These are phyloP conservation scores for Enhydra lutris DNA, from an alignment of 2,113 vertebrate species.

Conservation along the genomic window DNA sequence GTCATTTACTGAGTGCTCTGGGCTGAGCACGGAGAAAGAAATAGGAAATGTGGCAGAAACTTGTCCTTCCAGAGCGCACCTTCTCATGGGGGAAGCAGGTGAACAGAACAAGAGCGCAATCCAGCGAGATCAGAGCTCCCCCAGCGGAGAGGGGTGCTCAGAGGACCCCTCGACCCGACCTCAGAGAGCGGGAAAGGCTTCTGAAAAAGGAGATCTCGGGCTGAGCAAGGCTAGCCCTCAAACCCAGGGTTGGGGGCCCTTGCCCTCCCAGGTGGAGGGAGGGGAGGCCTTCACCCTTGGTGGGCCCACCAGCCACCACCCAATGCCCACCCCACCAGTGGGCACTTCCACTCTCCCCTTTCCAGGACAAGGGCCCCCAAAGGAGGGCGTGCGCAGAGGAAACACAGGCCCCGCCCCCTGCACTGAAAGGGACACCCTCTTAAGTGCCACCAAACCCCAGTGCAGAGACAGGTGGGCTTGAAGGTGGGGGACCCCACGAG, in stretches of 20 bases:
- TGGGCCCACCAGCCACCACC: neutral
- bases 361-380: neutral
- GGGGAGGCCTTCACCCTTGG: neutral
- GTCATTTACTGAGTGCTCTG: neutral
- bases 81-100: neutral
- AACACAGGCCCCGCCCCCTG: neutral
- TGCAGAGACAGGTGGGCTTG: neutral
- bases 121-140: accelerated
- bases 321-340: accelerated
- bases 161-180: neutral
- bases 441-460: neutral
- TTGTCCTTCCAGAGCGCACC: accelerated
- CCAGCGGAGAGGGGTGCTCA: accelerated
- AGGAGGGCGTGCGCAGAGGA: neutral
- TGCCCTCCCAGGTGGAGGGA: neutral
- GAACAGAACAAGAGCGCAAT: neutral
- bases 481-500: neutral
- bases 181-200: neutral
- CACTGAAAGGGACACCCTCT: neutral
- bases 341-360: neutral
- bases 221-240: neutral
- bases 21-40: neutral
- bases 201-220: neutral
- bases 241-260: neutral
- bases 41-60: neutral